phyloP scores from a whole-genome alignment of 2,797 vertebrate species.

The Discoglossus pictus region DNA sequence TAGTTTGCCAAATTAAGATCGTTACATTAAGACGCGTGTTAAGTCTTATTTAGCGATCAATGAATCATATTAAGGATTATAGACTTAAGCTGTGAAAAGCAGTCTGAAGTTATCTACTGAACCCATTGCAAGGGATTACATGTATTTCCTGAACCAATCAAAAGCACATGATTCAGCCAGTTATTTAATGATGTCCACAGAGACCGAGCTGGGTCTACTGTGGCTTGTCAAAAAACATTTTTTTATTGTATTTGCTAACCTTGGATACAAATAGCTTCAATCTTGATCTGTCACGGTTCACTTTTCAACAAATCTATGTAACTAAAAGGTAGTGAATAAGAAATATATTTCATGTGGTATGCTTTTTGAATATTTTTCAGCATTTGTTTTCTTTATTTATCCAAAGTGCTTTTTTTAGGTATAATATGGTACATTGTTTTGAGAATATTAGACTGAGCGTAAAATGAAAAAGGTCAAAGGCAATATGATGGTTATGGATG shows the following conservation, averaged over 20 bases:
- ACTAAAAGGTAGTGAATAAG: too few species aligned
- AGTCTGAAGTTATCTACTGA: conserved; percentile 1
- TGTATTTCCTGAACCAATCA: background rate
- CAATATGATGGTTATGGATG: too few species aligned
- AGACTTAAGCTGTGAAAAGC: conserved; percentile 2
- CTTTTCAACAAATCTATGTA: conserved; percentile 36
- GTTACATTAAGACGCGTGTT: background rate
- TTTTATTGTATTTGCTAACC: too few species aligned
- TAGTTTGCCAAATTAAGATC: background rate
- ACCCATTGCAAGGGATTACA: conserved; percentile 12
- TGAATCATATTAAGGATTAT: conserved; percentile 24
- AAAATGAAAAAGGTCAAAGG: too few species aligned
- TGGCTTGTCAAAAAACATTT: too few species aligned
- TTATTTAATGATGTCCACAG: background rate
- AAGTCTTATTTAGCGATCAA: conserved; percentile 10
- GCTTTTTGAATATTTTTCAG: too few species aligned
- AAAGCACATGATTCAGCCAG: background rate
- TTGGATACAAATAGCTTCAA: conserved; percentile 12
- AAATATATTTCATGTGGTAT: too few species aligned
- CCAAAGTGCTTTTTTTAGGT: too few species aligned
- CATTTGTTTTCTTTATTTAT: too few species aligned
- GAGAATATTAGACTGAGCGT: too few species aligned
- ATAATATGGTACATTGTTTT: too few species aligned
- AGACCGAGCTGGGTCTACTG: too few species aligned
- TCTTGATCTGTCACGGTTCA: conserved; percentile 23